Conservation (phyloP, 2,113 vertebrate genomes). For the Rhinogobius similis region DNA sequence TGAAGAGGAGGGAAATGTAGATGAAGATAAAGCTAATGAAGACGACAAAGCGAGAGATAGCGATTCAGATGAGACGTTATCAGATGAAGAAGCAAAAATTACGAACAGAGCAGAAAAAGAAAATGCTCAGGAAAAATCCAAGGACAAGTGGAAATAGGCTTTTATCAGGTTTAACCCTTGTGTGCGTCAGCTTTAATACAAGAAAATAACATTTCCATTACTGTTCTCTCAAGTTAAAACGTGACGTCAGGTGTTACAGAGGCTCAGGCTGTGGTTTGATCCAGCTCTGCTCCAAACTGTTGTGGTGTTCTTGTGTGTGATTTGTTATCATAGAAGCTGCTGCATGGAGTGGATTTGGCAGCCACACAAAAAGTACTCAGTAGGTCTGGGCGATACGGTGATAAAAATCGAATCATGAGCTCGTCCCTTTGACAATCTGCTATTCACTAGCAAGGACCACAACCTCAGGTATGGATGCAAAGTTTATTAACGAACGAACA, state of each 20-base stretch:
- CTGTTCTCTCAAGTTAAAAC: neutral
- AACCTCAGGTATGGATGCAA: too few species aligned
- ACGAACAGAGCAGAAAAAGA: neutral
- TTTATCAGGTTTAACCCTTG: neutral
- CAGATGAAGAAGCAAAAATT: constrained; percentile 25
- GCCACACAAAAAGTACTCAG: too few species aligned
- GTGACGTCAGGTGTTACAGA: neutral
- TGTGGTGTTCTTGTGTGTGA: too few species aligned
- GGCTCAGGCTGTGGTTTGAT: too few species aligned
- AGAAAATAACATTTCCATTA: neutral
- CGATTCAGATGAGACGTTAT: constrained; percentile 43
- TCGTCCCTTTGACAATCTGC: too few species aligned
- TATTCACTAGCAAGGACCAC: too few species aligned
- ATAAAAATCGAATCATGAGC: too few species aligned
- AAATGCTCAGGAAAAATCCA: neutral
- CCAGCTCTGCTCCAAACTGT: too few species aligned
- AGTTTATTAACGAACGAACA: too few species aligned
- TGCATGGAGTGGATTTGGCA: too few species aligned
- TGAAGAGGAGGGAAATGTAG: neutral
- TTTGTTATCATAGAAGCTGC: too few species aligned
- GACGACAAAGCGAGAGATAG: constrained; percentile 24
- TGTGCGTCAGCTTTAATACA: neutral
- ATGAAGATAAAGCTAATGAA: constrained; percentile 27
- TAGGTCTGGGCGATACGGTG: too few species aligned
- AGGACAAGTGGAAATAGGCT: neutral